Evolutionary conservation across 2,113 vertebrate genomes (phyloP), one percentile per base, ranked within the genome.

Genomic region (Dunckerocampus dactyliophorus): DNA sequence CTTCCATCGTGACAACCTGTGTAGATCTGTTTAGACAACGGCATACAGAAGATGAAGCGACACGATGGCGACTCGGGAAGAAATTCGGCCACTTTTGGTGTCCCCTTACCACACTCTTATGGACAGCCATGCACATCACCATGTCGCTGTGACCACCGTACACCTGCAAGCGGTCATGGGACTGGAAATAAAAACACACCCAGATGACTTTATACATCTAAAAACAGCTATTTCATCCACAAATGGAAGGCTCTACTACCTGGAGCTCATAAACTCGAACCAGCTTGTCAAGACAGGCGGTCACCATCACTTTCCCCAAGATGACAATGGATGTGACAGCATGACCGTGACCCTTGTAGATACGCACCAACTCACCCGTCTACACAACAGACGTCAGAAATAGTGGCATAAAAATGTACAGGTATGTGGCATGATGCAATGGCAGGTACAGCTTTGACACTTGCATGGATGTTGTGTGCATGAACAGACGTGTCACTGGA

Each of bases 111-210:
- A 97, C 92, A 82, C 93, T 97, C 66, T 95, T 97, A 74, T 98
- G 93, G 57, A 99, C 88, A 54, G 92, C 88, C 96, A 99, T 98
- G 74, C 95, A 98, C 93, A 98, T 94, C 84, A 98, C 95, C 97
- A 98, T 96, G 71, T 97, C 95, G 49, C 89, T 91, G 89, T 98
- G 93, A 71, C 95, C 95, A 58, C 95, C 95, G 17, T 98, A 98
- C 50, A 98, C 94, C 86, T 99, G 97, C 83, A 99, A 87, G 52
- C 93, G 92, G 82, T 97, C 93, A 0, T 98, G 95, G 0, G 97
- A 97, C 97, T 99, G 28, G 59, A 74, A 68, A 8, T n/a, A 71
- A 45, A 60, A 14, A 47, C 2, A 59, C 8, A n/a, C 7, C 0
- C 8, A 17, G 11, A 57, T 20, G 47, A 49, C 19, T 9, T 49